Evolutionary conservation across 2,113 vertebrate genomes (phyloP), one percentile per base, ranked within the genome.

Genomic region (Mus spicilegus): DNA sequence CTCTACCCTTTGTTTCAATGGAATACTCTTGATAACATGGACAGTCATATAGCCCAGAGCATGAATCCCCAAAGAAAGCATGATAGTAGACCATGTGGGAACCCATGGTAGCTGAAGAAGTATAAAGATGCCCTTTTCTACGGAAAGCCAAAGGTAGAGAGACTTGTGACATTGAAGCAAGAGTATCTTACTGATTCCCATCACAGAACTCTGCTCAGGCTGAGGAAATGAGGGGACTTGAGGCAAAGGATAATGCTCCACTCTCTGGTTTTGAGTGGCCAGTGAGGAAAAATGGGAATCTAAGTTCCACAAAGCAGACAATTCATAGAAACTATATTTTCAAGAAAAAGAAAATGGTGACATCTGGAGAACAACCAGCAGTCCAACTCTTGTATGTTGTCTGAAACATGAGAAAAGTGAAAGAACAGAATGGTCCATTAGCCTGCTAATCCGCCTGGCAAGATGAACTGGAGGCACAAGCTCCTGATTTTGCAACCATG

Each of bases 391-490:
- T 77, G 10, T 42, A 49, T 13, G 10, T 89, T 95, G 95, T 76
- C 73, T 91, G 78, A 95, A 92, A 95, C 78, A 86, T 65, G 72
- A 95, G 77, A 58, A 89, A 82, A 82, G 58, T 26, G 39, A 73
- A 82, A 56, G 78, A 69, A 10, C 7, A 72, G 75, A 17, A 90
- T 73, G 90, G 85, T 13, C 76, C 95, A 96, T 96, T 96, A 96
- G 87, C 72, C 42, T 51, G 84, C 65, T 97, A 97, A 95, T 95
- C 90, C 72, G 76, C 95, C 94, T 56, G 87, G 39, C n/a, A 78
- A 90, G 89, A 93, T 91, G 87, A n/a, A 96, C 89, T 24, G n/a
- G 16, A 86, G 78, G 30, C 51, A 10, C 0, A 24, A 87, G 82
- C 61, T 96, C 56, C 82, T 95, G 77, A 77, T 91, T 95, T 89